Percentiles rank a stretch among this genome's conserved stretches.
Evolutionary conservation across 2,113 vertebrate genomes (phyloP).

Genomic region (Cynocephalus volans): DNA sequence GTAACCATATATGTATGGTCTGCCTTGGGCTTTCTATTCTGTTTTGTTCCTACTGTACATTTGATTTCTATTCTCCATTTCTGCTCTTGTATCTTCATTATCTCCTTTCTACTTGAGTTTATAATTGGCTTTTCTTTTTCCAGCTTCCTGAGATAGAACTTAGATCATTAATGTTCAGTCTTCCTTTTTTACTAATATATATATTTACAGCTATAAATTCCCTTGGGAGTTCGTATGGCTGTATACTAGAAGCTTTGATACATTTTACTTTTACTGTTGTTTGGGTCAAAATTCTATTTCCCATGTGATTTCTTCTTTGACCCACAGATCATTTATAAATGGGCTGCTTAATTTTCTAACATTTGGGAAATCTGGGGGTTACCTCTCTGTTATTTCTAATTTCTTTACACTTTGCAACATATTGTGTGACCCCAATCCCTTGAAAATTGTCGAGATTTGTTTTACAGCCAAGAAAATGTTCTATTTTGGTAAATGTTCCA

Average conservation of each 20-base stretch:
- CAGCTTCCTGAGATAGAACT: neutral
- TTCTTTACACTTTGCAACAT: neutral
- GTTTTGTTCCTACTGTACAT: neutral
- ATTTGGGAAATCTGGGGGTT: neutral
- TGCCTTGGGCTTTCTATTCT: neutral
- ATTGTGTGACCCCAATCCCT: neutral
- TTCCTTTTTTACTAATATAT: neutral
- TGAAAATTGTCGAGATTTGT: neutral
- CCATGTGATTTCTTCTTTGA: neutral
- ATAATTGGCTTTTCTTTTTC: neutral
- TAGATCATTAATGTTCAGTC: neutral
- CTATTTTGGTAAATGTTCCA: neutral
- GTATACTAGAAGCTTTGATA: neutral
- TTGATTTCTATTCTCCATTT: neutral
- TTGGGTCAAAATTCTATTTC: neutral
- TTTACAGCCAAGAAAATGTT: neutral
- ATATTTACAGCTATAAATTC: neutral
- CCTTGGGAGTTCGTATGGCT: neutral
- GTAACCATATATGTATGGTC: neutral
- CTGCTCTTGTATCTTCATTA: neutral
- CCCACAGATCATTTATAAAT: neutral
- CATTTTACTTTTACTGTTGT: neutral
- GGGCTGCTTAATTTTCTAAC: neutral
- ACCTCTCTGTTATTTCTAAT: neutral
- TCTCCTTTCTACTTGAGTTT: neutral